Evolutionary conservation across 2,888 invertebrate genomes (phyloP).

Genomic region (Emmelina monodactyla): DNA sequence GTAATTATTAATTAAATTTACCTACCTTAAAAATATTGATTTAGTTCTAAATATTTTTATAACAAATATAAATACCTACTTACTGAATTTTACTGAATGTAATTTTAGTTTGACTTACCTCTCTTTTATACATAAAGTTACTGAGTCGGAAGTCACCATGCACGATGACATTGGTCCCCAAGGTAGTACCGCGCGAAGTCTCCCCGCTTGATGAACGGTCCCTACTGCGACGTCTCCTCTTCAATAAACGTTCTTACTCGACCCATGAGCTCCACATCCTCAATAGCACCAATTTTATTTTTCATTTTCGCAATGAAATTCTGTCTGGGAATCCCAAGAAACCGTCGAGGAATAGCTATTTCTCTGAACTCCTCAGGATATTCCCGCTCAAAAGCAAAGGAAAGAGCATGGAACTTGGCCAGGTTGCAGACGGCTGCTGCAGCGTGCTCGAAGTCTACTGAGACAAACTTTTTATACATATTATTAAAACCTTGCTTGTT

Average conservation of each 20-base stretch:
- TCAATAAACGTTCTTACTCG: constrained; percentile 16
- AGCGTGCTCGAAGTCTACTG: constrained; percentile 30
- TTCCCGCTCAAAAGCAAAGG: constrained; percentile 32
- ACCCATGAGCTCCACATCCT: constrained; percentile 2
- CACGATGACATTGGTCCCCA: constrained; percentile 14
- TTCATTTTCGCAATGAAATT: background rate
- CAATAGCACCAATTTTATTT: too few relatives aligned
- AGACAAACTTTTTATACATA: too few relatives aligned
- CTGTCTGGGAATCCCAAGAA: too few relatives aligned
- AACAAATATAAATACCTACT: too few relatives aligned
- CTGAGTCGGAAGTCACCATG: constrained; percentile 13
- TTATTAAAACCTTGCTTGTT: constrained; percentile 22
- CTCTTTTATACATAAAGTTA: constrained; percentile 11
- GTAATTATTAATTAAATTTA: too few relatives aligned
- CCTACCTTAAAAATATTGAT: too few relatives aligned
- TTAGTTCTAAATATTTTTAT: too few relatives aligned
- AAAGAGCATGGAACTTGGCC: constrained; percentile 39
- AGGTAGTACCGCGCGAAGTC: background rate
- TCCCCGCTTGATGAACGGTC: too few relatives aligned
- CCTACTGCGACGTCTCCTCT: too few relatives aligned
- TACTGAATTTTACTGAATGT: too few relatives aligned
- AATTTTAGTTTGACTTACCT: too few relatives aligned
- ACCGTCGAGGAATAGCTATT: constrained; percentile 2
- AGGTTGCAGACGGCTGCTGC: constrained; percentile 23
- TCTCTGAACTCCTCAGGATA: constrained; percentile 24